These are phyloP conservation scores for Ariopsis seemanni DNA, from an alignment of 2,113 vertebrate species.

Conservation along the genomic window DNA sequence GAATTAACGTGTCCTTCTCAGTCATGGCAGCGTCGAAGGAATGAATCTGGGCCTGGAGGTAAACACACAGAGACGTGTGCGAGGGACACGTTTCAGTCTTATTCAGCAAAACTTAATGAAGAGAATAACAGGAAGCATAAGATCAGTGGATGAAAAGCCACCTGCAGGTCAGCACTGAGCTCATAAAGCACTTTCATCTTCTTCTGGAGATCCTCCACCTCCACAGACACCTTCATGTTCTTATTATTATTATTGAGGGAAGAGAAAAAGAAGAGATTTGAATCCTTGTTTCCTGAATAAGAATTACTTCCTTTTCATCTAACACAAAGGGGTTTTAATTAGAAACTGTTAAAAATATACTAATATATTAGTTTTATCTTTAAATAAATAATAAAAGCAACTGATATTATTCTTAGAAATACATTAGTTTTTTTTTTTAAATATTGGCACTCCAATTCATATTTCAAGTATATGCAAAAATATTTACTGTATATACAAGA, in stretches of 20 bases:
- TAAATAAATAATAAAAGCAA: too few species aligned
- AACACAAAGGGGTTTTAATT: too few species aligned
- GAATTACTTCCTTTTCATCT: neutral
- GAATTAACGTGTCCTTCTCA: slow-evolving; percentile 76
- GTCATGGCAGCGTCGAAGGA: slow-evolving; percentile 71
- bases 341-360: too few species aligned
- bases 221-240: slow-evolving; percentile 80
- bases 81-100: neutral
- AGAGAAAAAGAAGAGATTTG: neutral
- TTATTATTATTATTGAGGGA: slow-evolving; percentile 65
- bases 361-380: too few species aligned
- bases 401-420: too few species aligned
- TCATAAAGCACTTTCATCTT: slow-evolving; percentile 78
- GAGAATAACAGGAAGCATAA: too few species aligned
- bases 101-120: neutral
- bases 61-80: neutral
- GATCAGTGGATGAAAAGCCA: slow-evolving; percentile 54
- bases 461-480: neutral
- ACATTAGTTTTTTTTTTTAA: too few species aligned
- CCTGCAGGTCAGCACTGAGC: slow-evolving; percentile 78
- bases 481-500: neutral
- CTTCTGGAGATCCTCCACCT: slow-evolving; percentile 78
- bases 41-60: slow-evolving; percentile 74
- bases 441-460: neutral
- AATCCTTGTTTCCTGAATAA: neutral